A percentile compares a stretch with the other conserved stretches of the same genome.
Evolutionary conservation across 2,797 vertebrate species (phyloP).

Genomic region (Poecilia velifera): DNA sequence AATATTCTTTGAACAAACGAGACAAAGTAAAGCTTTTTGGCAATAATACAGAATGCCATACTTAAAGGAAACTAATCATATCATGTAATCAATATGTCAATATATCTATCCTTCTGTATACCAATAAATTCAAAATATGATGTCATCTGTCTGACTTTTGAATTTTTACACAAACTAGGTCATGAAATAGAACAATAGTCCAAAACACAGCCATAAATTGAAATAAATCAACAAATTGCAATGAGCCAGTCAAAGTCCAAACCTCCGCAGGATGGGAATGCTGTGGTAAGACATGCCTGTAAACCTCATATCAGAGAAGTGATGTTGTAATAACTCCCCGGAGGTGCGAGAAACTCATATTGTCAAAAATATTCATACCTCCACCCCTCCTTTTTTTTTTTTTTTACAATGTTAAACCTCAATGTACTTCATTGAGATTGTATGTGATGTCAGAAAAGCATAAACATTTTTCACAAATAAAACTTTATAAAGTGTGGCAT

Average conservation of each 20-base stretch:
- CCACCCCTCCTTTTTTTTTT: too few species aligned
- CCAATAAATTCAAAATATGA: neutral
- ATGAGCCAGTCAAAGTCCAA: neutral
- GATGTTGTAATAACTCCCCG: neutral
- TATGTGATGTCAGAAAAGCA: neutral
- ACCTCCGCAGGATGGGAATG: neutral
- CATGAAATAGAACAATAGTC: neutral
- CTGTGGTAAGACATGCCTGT: neutral
- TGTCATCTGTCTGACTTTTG: neutral
- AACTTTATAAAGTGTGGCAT: neutral
- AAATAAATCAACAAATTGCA: neutral
- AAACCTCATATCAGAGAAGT: neutral
- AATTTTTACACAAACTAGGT: neutral
- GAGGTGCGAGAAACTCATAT: too few species aligned
- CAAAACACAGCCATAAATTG: neutral
- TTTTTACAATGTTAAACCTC: neutral
- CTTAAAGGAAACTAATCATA: neutral
- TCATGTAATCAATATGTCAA: neutral
- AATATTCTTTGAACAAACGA: neutral
- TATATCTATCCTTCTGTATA: neutral
- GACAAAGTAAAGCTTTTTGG: neutral
- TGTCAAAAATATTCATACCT: neutral
- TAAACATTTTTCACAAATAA: neutral
- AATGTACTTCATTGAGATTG: neutral
- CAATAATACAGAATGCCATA: neutral